These are phyloP conservation scores for Hassar affinis DNA, from an alignment of 2,113 vertebrate species.

Conservation along the genomic window DNA sequence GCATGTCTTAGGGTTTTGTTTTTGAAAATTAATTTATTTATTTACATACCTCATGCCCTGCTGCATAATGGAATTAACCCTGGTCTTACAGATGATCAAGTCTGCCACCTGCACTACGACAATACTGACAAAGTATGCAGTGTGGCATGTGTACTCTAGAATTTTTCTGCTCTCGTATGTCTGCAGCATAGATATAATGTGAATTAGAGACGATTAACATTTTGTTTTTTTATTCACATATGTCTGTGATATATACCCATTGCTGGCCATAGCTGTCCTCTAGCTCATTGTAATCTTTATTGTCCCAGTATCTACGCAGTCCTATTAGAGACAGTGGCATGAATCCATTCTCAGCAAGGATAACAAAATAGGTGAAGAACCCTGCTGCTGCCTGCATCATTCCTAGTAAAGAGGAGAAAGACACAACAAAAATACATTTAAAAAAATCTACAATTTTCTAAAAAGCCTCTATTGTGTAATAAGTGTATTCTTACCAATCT, in stretches of 20 bases:
- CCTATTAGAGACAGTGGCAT: constrained; percentile 73
- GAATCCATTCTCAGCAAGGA: constrained; percentile 82
- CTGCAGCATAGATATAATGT: constrained; percentile 60
- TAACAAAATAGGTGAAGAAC: constrained; percentile 83
- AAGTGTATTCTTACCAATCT: constrained; percentile 76
- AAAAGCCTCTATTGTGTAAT: not conserved
- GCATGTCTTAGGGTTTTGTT: not conserved
- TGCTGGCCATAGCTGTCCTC: constrained; percentile 76
- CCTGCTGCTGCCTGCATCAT: constrained; percentile 82
- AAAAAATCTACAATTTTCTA: not conserved
- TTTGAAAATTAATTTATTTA: not conserved
- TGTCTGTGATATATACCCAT: constrained; percentile 68
- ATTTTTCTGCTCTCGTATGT: constrained; percentile 90
- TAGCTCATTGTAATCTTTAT: constrained; percentile 75
- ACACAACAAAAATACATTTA: not conserved
- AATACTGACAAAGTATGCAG: constrained; percentile 87
- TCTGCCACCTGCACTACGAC: constrained; percentile 90
- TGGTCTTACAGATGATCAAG: constrained; percentile 90
- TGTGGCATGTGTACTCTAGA: constrained; percentile 91
- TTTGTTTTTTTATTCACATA: not conserved
- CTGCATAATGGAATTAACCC: constrained; percentile 87
- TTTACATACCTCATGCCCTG: constrained; percentile 88
- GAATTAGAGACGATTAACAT: not conserved
- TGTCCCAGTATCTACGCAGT: constrained; percentile 80
- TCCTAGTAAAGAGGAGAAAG: constrained; percentile 33